phyloP scores from a whole-genome alignment of 2,888 invertebrate genomes.

The Platycheirus rosarum region DNA sequence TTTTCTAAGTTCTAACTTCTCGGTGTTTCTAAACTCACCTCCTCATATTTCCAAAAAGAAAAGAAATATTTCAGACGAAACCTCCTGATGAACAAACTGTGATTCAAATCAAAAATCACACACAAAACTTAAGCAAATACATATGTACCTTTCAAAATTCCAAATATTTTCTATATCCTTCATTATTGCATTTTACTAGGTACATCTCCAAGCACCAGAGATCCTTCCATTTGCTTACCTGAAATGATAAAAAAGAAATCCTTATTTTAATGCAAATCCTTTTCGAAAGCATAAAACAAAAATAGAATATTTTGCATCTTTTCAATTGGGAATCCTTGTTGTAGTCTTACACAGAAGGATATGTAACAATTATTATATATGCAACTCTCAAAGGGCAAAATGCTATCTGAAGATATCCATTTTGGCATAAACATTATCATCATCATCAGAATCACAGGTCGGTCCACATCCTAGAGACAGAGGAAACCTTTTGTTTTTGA shows the following conservation, averaged over 20 bases:
- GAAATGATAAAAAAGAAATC: slow-evolving; percentile 27
- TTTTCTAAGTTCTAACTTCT: too few relatives aligned
- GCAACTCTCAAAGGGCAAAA: neutral
- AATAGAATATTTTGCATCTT: neutral
- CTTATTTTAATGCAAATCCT: slow-evolving; percentile 30
- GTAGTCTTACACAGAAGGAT: neutral
- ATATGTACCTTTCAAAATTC: too few relatives aligned
- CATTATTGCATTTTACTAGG: neutral
- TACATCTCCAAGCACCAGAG: too few relatives aligned
- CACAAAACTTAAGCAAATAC: too few relatives aligned
- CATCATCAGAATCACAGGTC: slow-evolving; percentile 12
- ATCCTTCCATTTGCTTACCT: slow-evolving; percentile 27
- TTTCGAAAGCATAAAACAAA: too few relatives aligned
- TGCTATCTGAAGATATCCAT: neutral
- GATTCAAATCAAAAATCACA: too few relatives aligned
- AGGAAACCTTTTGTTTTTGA: slow-evolving; percentile 54
- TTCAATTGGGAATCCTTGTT: too few relatives aligned
- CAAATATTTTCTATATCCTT: too few relatives aligned
- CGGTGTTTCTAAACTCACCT: too few relatives aligned
- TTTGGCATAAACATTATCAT: slow-evolving; percentile 32
- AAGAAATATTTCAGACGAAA: too few relatives aligned
- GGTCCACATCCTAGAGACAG: neutral
- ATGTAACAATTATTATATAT: neutral
- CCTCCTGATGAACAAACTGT: too few relatives aligned
- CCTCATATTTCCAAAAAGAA: too few relatives aligned